Conservation (phyloP, 2,888 invertebrate species). For the Trachelus troglodyta region DNA sequence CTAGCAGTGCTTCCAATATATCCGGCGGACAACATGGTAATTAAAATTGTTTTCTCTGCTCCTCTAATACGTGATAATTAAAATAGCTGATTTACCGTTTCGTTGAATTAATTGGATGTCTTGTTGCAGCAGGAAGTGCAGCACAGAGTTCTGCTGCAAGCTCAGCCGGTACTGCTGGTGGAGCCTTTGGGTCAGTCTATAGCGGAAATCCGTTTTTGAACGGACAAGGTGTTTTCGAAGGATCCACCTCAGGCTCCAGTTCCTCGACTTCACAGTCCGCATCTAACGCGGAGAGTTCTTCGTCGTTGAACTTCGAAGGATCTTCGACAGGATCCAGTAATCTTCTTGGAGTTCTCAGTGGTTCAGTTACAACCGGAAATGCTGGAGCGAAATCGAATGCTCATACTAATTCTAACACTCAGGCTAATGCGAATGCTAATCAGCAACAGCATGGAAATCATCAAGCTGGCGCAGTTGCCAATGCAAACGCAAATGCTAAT, state of each 20-base stretch:
- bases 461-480: background rate
- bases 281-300: background rate
- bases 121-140: background rate
- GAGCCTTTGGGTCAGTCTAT: background rate
- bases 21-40: background rate
- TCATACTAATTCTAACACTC: background rate
- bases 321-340: background rate
- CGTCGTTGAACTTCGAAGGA: background rate
- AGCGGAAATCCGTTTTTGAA: constrained; percentile 5
- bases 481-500: constrained; percentile 1
- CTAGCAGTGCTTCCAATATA: background rate
- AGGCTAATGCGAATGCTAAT: background rate
- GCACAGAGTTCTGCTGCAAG: background rate
- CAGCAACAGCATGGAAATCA: background rate
- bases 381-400: constrained; percentile 1
- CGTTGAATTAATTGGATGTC: background rate
- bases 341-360: background rate
- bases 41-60: background rate
- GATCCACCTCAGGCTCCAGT: background rate
- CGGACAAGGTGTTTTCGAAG: background rate
- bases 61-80: background rate
- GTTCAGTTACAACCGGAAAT: background rate
- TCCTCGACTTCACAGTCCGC: background rate
- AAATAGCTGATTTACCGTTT: background rate
- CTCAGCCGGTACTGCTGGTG: background rate